phyloP scores from a whole-genome alignment of 2,113 vertebrate species.

The Jaculus jaculus region DNA sequence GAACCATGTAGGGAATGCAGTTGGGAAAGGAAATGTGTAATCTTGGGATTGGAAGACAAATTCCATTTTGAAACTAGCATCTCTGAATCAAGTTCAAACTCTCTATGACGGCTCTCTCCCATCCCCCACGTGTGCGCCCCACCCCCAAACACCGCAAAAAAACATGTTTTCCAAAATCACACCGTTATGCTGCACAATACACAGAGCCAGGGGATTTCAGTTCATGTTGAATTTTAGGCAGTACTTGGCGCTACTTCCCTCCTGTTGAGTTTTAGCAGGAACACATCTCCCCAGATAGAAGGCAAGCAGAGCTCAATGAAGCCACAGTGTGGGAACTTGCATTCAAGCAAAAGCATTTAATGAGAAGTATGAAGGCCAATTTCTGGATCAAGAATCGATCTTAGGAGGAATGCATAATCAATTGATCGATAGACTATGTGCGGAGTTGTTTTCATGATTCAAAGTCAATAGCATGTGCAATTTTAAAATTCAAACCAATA shows the following conservation, averaged over 20 bases:
- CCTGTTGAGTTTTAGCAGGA: neutral
- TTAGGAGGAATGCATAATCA: neutral
- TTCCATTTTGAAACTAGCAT: conserved; percentile 64
- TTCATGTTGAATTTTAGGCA: neutral
- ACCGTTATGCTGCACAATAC: neutral
- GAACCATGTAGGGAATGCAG: conserved; percentile 68
- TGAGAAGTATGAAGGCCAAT: neutral
- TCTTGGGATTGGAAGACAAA: conserved; percentile 71
- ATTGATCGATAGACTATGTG: neutral
- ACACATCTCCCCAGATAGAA: neutral
- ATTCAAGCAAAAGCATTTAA: conserved; percentile 39
- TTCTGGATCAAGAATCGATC: neutral
- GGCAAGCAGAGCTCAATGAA: neutral
- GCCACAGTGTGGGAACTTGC: neutral
- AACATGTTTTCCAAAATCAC: conserved; percentile 3
- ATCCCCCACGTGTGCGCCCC: neutral
- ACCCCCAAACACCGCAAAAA: neutral
- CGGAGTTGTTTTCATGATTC: neutral
- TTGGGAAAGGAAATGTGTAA: conserved; percentile 67
- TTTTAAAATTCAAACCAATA: conserved; percentile 1
- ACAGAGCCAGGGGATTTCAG: neutral
- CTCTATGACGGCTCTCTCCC: neutral
- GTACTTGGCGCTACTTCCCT: neutral
- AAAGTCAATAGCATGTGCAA: conserved; percentile 6
- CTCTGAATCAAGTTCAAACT: conserved; percentile 14